Conservation (phyloP, 2,113 vertebrate genomes). For the Ornithorhynchus anatinus region DNA sequence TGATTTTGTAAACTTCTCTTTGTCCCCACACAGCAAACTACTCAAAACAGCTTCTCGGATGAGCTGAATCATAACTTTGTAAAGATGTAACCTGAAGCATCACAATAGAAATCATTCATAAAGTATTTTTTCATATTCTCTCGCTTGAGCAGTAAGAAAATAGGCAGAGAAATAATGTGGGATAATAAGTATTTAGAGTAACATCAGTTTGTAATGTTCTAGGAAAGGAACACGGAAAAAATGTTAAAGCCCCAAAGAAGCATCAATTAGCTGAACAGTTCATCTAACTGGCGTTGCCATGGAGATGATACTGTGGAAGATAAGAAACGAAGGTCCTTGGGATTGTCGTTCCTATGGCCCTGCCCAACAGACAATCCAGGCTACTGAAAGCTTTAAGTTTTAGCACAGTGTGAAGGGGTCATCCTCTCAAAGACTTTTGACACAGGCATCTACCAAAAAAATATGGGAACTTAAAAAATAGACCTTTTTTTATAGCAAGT, state of each 20-base stretch:
- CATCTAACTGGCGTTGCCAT: slow-evolving; percentile 32
- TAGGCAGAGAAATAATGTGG: neutral
- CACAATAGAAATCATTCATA: too few species aligned
- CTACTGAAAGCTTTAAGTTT: neutral
- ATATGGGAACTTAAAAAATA: too few species aligned
- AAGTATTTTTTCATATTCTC: too few species aligned
- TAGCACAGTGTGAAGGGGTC: neutral
- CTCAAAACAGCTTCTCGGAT: too few species aligned
- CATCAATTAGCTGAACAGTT: slow-evolving; percentile 5
- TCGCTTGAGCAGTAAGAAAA: too few species aligned
- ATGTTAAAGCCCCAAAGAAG: slow-evolving; percentile 8
- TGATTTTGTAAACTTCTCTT: too few species aligned
- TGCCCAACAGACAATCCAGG: neutral
- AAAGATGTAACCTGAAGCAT: too few species aligned
- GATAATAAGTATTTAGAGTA: neutral
- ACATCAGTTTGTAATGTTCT: slow-evolving; percentile 1
- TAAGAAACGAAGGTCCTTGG: neutral
- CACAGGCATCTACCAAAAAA: too few species aligned
- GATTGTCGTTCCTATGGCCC: neutral
- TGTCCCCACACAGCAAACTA: too few species aligned
- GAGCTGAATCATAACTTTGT: too few species aligned
- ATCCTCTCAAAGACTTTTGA: neutral
- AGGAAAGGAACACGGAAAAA: neutral
- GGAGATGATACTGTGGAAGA: neutral
- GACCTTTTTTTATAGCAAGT: too few species aligned